These are phyloP conservation scores for Drosophila arizonae DNA, from an alignment of 1,140 invertebrate species.

Conservation along the genomic window DNA sequence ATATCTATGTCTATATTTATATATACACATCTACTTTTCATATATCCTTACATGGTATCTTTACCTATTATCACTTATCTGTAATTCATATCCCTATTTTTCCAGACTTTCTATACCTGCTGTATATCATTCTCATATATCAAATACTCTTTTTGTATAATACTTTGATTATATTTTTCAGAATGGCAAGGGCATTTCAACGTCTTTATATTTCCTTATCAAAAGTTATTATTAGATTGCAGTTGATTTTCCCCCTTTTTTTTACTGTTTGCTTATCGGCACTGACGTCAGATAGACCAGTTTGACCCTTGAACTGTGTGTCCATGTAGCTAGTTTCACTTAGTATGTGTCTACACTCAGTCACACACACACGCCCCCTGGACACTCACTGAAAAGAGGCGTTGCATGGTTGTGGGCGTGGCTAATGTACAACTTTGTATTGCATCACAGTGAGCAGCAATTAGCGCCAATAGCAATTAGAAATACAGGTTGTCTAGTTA, in stretches of 20 bases:
- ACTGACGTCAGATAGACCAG: conserved; percentile 2
- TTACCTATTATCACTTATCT: too few species aligned
- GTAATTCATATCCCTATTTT: too few species aligned
- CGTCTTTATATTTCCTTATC: too few species aligned
- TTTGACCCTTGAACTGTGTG: conserved; percentile 21
- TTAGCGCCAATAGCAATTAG: conserved; percentile 38
- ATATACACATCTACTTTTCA: too few species aligned
- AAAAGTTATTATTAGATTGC: background rate
- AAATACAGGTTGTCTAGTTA: conserved; percentile 15
- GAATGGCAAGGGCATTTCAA: too few species aligned
- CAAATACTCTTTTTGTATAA: too few species aligned
- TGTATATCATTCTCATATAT: too few species aligned
- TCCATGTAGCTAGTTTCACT: background rate
- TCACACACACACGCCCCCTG: background rate
- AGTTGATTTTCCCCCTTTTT: conserved; percentile 8
- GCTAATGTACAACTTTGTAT: conserved; percentile 20
- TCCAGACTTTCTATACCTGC: too few species aligned
- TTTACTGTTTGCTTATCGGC: background rate
- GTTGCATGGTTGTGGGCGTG: conserved; percentile 19
- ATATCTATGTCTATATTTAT: too few species aligned
- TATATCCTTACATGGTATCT: too few species aligned
- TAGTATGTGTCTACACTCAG: background rate
- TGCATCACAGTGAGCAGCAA: conserved; percentile 24
- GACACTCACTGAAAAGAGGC: background rate
- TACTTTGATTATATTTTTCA: too few species aligned